Base-by-base conservation (phyloP, 2,113 vertebrate species). In the Nibea coibor region DNA sequence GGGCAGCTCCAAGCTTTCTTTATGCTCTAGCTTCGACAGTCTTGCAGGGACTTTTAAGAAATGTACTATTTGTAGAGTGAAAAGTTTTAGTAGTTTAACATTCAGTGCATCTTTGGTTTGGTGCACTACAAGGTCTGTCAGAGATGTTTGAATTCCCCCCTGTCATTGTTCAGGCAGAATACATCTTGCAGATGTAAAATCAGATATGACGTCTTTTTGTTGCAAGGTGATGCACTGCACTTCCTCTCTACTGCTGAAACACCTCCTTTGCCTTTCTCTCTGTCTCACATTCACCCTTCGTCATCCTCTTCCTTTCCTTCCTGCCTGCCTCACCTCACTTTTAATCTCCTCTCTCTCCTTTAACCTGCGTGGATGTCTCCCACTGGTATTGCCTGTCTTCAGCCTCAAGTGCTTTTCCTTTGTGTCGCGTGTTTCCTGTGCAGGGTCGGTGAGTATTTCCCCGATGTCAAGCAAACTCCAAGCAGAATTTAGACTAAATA, bases 391-490 rank as follows among this genome's bases (percentile, higher is more conserved):
- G 28, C 17, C 28, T 24, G 56, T 66, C 42, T 72, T 64, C 47
- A 58, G 42, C 48, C 61, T 57, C 10, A 42, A 64, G 16, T 57
- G 42, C 58, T 71, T 80, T 74, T 67, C 72, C 78, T 42, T 53
- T 63, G 48, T 58, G 72, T 45, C 16, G 51, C 17, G 54, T 61
- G 72, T 66, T 86, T 89, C 83, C 87, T 80, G 54, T 51, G 5
- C 15, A n/a, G 70, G 26, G 11, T 85, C 61, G 79, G 3, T 66
- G 63, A 79, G 45, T 67, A 48, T 69, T 61, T 73, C 73, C 65
- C 19, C 10, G 48, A 77, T 59, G 17, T 1, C 26, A 17, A 56
- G 53, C 20, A 26, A 66, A 56, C 48, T 62, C 39, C 48, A 1
- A 28, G 70, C 2, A 39, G 31, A 48, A 42, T 22, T 45, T 10